Evolutionary conservation across 2,888 invertebrate genomes (phyloP), one percentile per base, ranked within the genome.

Genomic region (Prostheceraeus crozeri): DNA sequence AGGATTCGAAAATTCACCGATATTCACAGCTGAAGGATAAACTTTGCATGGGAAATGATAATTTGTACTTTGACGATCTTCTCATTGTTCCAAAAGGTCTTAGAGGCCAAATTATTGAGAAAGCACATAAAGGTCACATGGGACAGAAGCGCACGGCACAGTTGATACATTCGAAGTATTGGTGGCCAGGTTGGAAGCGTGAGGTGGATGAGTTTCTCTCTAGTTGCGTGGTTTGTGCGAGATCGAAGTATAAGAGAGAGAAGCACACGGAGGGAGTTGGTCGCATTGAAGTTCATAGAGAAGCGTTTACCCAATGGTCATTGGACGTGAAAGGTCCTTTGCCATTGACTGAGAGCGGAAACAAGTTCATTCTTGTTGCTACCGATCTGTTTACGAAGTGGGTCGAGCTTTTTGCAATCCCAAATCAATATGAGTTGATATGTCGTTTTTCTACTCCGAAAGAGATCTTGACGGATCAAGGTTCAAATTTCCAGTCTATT

Each of bases 321-420:
- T n/a, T 27, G 6, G 51, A 51, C 27, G 25, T 51, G 4, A 25
- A 25, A 14, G 27, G 27, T 19, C 51, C 27, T 8, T 11, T 25
- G 6, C 51, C 25, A 8, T 23, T n/a, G 6, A 25, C 23, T 51
- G 23, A 40, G 14, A 10, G 10, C 16, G 51, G 25, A n/a, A 19
- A 51, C n/a, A 19, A 51, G 21, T 51, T 10, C 14, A 51, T 51
- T 21, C 14, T 51, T 8, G n/a, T 8, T 27, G n/a, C 11, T 11
- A 51, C 16, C 23, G 51, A 51, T 27, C 14, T 51, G 8, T 51
- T 51, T 27, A 23, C 25, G 4, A 51, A 51, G 25, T 27, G 27
- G 10, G 16, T 51, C 4, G 51, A 51, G 21, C 23, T 51, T 4
- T 51, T 16, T 10, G 8, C 10, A 8, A 19, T 51, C 6, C 25